Percentiles rank a stretch among this genome's conserved stretches.
These are phyloP conservation scores for Mionectes macconnelli DNA, from an alignment of 2,113 vertebrate species.

Conservation along the genomic window DNA sequence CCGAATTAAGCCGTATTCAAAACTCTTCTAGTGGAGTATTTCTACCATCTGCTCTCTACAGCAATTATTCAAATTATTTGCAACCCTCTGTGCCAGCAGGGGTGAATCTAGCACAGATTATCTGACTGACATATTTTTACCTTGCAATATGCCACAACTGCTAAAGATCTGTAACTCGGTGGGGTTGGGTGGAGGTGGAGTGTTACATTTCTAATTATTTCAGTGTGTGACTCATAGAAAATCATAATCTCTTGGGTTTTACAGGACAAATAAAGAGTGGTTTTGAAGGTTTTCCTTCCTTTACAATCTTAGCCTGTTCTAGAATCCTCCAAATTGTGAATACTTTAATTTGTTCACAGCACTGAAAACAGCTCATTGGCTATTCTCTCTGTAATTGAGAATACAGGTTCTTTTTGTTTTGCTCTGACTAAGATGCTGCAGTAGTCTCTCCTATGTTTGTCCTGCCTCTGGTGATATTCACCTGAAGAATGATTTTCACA, in stretches of 20 bases:
- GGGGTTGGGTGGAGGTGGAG: accelerated
- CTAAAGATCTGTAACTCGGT: neutral
- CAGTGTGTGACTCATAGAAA: neutral
- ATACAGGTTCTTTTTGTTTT: neutral
- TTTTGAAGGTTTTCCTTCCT: neutral
- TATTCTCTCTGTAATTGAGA: neutral
- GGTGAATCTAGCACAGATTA: neutral
- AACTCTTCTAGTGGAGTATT: neutral
- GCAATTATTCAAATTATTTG: conserved; percentile 38
- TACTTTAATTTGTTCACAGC: neutral
- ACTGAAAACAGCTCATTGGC: neutral
- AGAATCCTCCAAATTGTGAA: neutral
- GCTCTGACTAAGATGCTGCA: neutral
- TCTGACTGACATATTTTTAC: neutral
- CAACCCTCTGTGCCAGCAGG: neutral
- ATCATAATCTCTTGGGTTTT: neutral
- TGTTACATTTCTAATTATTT: neutral
- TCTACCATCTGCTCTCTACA: conserved; percentile 16
- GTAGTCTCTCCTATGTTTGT: neutral
- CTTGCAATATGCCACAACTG: neutral
- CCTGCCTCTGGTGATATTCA: neutral
- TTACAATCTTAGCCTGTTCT: neutral
- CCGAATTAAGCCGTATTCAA: neutral
- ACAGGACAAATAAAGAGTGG: neutral
- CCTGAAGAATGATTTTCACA: neutral